Evolutionary conservation across 2,888 invertebrate genomes (phyloP), one percentile per base, ranked within the genome.

Genomic region (Deilephila elpenor): DNA sequence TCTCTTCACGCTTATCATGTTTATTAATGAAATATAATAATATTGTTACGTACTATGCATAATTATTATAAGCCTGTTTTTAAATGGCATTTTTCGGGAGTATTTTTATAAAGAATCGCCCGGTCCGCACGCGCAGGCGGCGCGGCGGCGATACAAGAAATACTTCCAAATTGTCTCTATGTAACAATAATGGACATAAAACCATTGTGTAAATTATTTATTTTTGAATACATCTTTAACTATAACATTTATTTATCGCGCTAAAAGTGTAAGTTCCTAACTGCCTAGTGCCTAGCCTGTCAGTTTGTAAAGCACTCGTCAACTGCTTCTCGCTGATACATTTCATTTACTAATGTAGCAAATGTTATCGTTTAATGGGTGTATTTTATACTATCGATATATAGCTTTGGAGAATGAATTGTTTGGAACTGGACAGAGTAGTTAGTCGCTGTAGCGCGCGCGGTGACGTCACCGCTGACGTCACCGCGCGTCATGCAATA

Each of bases 241-340:
- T 84, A 82, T 89, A 89, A 90, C 82, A 82, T 88, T 89, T 93
- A 93, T 93, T 93, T 93, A 93, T 91, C 90, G 85, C 87, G 87
- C 89, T 91, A 91, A 91, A 91, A 89, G 91, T 91, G 88, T 93
- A 93, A 94, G 94, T 94, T 94, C 94, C 94, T 94, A 94, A 92
- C 92, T 75, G 67, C 67, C 67, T 67, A 51, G 67, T 92, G 93
- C 93, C 92, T 93, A 92, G 89, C 91, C 90, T 90, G 88, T 89
- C 89, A 88, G 67, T 86, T 88, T 89, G 88, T 89, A 89, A 88
- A 89, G 86, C 82, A 83, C 83, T 80, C 80, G 83, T 87, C 88
- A 84, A 83, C 82, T 87, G 87, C 87, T 86, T 88, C 76, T 84
- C 80, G 88, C 87, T 86, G 87, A 87, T 84, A 82, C 82, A 83